Base-by-base conservation (phyloP, 2,113 vertebrate species). In the Actenoides lindsayi region DNA sequence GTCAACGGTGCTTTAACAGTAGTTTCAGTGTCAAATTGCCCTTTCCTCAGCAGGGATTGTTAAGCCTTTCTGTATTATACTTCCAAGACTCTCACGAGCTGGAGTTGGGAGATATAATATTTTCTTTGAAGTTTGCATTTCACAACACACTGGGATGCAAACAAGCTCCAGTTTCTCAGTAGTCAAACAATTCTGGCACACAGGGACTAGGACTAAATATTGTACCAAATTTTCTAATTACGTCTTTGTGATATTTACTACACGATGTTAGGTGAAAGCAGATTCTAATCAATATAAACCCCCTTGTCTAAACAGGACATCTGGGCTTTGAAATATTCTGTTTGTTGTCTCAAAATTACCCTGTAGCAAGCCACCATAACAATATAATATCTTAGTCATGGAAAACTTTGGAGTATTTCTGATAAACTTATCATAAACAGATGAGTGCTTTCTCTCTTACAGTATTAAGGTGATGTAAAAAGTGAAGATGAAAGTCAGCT, bases 71-170 rank as follows among this genome's bases (percentile, higher is more conserved):
- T 98, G 97, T 96, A 98, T 98, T 97, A 97, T 97, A 97, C 97
- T 98, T 98, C 97, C 98, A 98, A 98, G 97, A 97, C 93, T 97
- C 97, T 98, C 95, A 96, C 83, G 97, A 97, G 98, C 98, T 98
- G 98, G 98, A 98, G 97, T 98, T 98, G 95, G 97, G 97, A 98
- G 98, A 98, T 98, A 98, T 89, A 98, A 97, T 96, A 97, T 98
- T 98, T 98, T 97, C 98, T 98, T 98, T 98, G 98, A 98, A 98
- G 98, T 98, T 97, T 96, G 97, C 94, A 96, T 98, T 98, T 98
- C 97, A 96, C 93, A 98, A 96, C 97, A 98, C 97, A 89, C 98
- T 97, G 96, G 97, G 97, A 98, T 97, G 97, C 97, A 98, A 98
- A 98, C 96, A 97, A 98, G 95, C 97, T 98, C 96, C 96, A 92